Conservation (phyloP, 2,888 invertebrate genomes). For the Hirtodrosophila duncani region DNA sequence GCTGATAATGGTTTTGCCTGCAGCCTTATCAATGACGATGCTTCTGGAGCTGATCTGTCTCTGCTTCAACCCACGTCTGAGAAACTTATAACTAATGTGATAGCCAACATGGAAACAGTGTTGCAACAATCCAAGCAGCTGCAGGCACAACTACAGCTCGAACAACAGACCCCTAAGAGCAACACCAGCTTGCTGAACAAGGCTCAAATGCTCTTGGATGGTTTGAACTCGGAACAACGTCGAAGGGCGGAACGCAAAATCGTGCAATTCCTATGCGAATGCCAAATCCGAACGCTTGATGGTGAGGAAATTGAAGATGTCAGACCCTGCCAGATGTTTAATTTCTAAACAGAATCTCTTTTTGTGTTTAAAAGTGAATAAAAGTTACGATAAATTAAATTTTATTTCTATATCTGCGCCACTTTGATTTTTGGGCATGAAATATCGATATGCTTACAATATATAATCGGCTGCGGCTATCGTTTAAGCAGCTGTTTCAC, state of each 20-base stretch:
- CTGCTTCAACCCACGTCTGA: constrained; percentile 41
- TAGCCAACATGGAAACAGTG: constrained; percentile 68
- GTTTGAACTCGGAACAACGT: constrained; percentile 48
- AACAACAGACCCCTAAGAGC: constrained; percentile 37
- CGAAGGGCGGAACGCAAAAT: constrained; percentile 70
- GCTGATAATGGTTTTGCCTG: not conserved
- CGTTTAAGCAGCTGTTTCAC: not conserved
- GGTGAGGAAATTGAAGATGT: constrained; percentile 73
- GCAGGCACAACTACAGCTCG: constrained; percentile 37
- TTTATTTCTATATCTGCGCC: not conserved
- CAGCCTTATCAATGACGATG: not conserved
- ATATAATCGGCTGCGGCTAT: not conserved
- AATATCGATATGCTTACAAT: too few species aligned
- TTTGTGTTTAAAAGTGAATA: too few species aligned
- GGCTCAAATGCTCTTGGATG: constrained; percentile 66
- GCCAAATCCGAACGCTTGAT: constrained; percentile 71
- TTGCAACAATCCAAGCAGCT: constrained; percentile 66
- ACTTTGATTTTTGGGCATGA: too few species aligned
- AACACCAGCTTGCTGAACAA: constrained; percentile 41
- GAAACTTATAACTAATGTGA: constrained; percentile 57
- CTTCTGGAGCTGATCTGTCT: not conserved
- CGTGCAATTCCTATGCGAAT: constrained; percentile 73
- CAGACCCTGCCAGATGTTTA: constrained; percentile 50
- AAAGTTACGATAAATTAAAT: not conserved
- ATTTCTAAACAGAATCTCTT: too few species aligned